These are phyloP conservation scores for Myanophis thanlyinensis DNA, from an alignment of 2,113 vertebrate genomes.

Conservation along the genomic window DNA sequence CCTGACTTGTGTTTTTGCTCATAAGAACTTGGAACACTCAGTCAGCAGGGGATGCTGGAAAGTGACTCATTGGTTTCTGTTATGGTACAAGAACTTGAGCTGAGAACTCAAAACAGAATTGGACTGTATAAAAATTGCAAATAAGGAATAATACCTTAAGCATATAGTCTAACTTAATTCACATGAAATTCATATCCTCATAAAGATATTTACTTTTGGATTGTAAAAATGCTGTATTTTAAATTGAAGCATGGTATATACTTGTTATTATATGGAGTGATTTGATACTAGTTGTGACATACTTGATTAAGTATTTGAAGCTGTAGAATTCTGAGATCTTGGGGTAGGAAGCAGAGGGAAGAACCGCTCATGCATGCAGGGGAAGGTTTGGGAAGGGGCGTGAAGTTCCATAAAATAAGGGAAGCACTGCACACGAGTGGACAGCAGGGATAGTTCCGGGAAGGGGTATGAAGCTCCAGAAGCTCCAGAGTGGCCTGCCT, in stretches of 20 bases:
- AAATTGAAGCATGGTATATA: not conserved
- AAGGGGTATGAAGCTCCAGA: too few relatives aligned
- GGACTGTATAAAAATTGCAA: fast-evolving
- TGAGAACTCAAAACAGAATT: not conserved
- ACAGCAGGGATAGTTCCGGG: too few relatives aligned
- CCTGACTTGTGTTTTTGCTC: not conserved
- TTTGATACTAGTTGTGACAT: not conserved
- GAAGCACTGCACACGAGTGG: too few relatives aligned
- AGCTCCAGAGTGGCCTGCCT: too few relatives aligned
- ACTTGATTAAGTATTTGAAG: not conserved
- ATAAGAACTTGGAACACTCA: not conserved
- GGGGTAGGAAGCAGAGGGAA: too few relatives aligned
- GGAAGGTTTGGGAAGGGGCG: too few relatives aligned
- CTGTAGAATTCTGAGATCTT: not conserved
- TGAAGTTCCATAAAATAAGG: too few relatives aligned
- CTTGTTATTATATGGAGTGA: not conserved
- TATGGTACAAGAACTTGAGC: fast-evolving
- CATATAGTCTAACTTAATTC: not conserved
- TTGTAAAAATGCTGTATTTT: not conserved
- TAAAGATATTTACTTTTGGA: not conserved
- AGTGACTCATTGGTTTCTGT: not conserved
- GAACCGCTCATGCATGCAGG: too few relatives aligned
- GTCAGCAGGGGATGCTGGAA: constrained; percentile 38
- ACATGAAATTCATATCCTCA: not conserved
- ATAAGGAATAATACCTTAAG: not conserved